Percentiles rank a stretch among this genome's conserved stretches.
Conservation (phyloP, 2,113 vertebrate species). For the Engystomops pustulosus region DNA sequence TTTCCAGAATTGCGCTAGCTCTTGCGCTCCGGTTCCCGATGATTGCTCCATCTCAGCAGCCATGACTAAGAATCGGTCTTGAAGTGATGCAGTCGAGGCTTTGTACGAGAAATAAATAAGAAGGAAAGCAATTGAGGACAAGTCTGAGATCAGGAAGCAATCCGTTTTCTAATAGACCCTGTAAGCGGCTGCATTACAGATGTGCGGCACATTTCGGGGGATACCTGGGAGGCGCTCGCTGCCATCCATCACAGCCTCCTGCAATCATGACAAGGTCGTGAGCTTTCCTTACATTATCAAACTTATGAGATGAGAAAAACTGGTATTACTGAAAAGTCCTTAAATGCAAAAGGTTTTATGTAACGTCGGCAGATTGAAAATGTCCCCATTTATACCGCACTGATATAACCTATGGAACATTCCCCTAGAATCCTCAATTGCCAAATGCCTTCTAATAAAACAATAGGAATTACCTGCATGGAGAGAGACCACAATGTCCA, state of each 20-base stretch:
- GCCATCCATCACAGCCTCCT: slow-evolving; percentile 34
- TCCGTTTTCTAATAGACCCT: neutral
- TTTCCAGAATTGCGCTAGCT: slow-evolving; percentile 94
- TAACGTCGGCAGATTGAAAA: neutral
- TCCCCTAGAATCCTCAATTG: neutral
- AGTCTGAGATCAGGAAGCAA: neutral
- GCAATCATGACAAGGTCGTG: slow-evolving; percentile 16
- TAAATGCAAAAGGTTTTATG: neutral
- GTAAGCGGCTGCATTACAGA: slow-evolving; percentile 10
- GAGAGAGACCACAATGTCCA: slow-evolving; percentile 92
- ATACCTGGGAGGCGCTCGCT: neutral
- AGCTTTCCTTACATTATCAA: slow-evolving; percentile 40
- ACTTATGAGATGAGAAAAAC: slow-evolving; percentile 5
- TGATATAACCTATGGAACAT: neutral
- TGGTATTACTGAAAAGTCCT: neutral
- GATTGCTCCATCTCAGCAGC: slow-evolving; percentile 93
- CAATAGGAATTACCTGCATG: slow-evolving; percentile 84
- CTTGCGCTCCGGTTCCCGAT: slow-evolving; percentile 73
- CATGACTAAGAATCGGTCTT: slow-evolving; percentile 96
- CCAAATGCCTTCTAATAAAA: neutral
- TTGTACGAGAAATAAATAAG: neutral
- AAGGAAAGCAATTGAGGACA: slow-evolving; percentile 28
- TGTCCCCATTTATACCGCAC: neutral
- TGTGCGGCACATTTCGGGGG: neutral
- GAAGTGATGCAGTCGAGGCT: slow-evolving; percentile 89